phyloP scores from a whole-genome alignment of 2,113 vertebrate genomes.

The Alexandromys fortis region DNA sequence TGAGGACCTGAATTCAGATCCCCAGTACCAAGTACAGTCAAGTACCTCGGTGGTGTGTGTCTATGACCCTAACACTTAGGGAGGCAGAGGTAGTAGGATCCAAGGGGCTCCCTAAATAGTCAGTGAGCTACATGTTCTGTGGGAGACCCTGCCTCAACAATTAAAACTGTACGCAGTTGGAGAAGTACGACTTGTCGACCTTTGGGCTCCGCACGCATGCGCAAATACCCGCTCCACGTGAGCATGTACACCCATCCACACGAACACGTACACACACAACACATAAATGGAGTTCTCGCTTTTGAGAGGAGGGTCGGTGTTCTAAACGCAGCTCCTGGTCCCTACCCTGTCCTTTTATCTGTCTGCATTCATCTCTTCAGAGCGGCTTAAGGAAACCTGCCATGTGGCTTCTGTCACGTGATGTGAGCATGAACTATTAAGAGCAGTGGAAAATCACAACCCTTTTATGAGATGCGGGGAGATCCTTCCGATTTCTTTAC shows the following conservation, averaged over 20 bases:
- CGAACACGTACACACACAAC: too few species aligned
- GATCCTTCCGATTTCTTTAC: neutral
- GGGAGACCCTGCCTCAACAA: neutral
- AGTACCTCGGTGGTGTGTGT: too few species aligned
- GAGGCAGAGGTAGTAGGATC: neutral
- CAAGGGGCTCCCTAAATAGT: neutral
- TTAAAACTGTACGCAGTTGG: neutral
- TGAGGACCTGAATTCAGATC: neutral
- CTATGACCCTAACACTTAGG: too few species aligned
- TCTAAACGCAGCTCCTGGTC: neutral
- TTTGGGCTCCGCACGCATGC: neutral
- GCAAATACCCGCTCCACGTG: neutral
- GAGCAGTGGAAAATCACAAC: neutral
- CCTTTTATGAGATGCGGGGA: neutral
- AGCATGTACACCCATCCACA: neutral
- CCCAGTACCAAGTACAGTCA: neutral
- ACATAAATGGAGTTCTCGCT: neutral
- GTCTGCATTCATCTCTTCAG: constrained; percentile 23
- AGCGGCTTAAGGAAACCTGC: constrained; percentile 9
- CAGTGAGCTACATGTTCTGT: neutral
- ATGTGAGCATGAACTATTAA: neutral
- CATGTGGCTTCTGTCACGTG: neutral
- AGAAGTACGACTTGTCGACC: too few species aligned
- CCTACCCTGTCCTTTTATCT: neutral
- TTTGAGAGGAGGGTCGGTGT: neutral